These are phyloP conservation scores for Bombyx mori DNA, from an alignment of 1,140 invertebrate genomes.

Conservation along the genomic window ASM3026992v2 NC_085110.1:11624001-11624500, in stretches of 20 bases:
- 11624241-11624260: conserved; percentile 13
- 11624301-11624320: conserved; percentile 42
- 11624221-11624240: not conserved
- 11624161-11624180: not conserved
- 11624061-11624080: too few relatives aligned
- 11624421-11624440: too few relatives aligned
- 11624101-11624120: not conserved
- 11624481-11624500: too few relatives aligned
- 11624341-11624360: conserved; percentile 43
- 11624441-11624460: too few relatives aligned
- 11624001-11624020: too few relatives aligned
- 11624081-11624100: not conserved
- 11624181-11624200: conserved; percentile 5
- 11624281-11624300: conserved; percentile 41
- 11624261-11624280: conserved; percentile 11
- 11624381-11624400: conserved; percentile 27
- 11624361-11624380: conserved; percentile 43
- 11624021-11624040: too few relatives aligned
- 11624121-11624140: too few relatives aligned
- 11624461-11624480: too few relatives aligned
- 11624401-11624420: too few relatives aligned
- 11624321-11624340: conserved; percentile 36
- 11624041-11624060: too few relatives aligned
- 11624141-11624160: too few relatives aligned
- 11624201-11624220: conserved; percentile 3